These are phyloP conservation scores for Harlomillsia oculata DNA, from an alignment of 1,140 invertebrate species.

Conservation along the genomic window DNA sequence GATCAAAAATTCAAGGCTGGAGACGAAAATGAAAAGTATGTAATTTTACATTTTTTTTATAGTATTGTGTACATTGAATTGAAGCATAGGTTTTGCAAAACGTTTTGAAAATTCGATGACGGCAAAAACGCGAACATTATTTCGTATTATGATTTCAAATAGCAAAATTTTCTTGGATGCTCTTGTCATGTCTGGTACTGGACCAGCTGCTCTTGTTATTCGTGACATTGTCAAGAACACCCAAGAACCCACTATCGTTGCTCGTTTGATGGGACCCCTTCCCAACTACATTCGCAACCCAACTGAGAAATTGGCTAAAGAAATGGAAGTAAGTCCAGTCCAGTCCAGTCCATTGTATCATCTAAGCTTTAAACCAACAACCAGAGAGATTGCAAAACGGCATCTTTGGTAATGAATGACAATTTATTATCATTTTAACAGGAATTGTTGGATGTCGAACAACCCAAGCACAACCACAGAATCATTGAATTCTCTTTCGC, in stretches of 20 bases:
- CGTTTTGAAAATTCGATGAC: neutral
- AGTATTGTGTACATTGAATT: neutral
- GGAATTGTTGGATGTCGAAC: constrained; percentile 15
- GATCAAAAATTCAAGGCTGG: constrained; percentile 21
- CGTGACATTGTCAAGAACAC: constrained; percentile 27
- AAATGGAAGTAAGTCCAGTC: constrained; percentile 21
- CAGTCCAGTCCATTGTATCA: no score
- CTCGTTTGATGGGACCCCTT: constrained; percentile 23
- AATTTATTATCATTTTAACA: neutral
- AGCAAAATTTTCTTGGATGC: constrained; percentile 33
- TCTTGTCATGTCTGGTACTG: constrained; percentile 31
- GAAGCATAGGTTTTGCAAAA: neutral
- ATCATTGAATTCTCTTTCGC: constrained; percentile 34
- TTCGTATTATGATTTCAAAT: neutral
- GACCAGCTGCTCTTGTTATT: constrained; percentile 31
- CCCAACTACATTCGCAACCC: constrained; percentile 30
- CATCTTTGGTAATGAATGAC: neutral
- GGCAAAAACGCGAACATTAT: neutral
- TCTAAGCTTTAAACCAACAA: neutral
- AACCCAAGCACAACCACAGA: constrained; percentile 18
- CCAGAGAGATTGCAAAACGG: neutral
- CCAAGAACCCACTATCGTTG: constrained; percentile 17
- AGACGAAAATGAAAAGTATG: constrained; percentile 23
- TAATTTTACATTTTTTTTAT: neutral
- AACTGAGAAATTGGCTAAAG: constrained; percentile 27